Base-by-base conservation (phyloP, 2,888 invertebrate species). In the Laothoe populi region DNA sequence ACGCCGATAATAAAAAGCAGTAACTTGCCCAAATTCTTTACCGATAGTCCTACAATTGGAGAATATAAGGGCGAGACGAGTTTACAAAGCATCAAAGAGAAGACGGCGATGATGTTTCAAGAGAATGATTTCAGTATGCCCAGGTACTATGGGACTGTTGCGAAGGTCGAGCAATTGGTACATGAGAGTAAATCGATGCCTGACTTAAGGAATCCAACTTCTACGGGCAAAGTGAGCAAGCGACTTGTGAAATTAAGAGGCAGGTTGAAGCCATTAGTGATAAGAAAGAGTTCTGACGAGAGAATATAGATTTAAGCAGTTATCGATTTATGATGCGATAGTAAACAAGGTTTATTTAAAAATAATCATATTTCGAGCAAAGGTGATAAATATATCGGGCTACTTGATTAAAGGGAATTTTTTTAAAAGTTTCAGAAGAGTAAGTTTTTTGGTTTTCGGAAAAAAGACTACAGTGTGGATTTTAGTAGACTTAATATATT, bases 51-150 rank as follows among this genome's bases (percentile, higher is more conserved):
- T 3, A 74, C 85, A 0, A 64, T 90, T 4, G 78, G 84, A 0
- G 90, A 88, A 70, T 93, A 92, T 61, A 93, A 82, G 67, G 87
- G 81, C 0, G 91, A 93, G n/a, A 90, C 84, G 0, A 90, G 88
- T 45, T 71, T 93, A 31, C 88, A 92, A 64, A 89, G 91, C 64
- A 89, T 93, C 16, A 93, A 94, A 63, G 94, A 94, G 73, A 90
- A 94, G 49, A 92, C 94, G 0, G 94, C 93, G 48, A 67, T 88
- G 68, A 84, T 90, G 83, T 88, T 90, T 38, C 86, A 90, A 26
- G 91, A 93, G 65, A 84, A 84, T 59, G 95, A 95, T 67, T 94
- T 93, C 61, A 94, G 94, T 21, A 95, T 95, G 95, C 95, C 95
- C 0, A 86, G 95, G 63, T 94, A 94, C 70, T 95, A 94, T 68